phyloP scores from a whole-genome alignment of 2,113 vertebrate species.

The Pitta sordida region DNA sequence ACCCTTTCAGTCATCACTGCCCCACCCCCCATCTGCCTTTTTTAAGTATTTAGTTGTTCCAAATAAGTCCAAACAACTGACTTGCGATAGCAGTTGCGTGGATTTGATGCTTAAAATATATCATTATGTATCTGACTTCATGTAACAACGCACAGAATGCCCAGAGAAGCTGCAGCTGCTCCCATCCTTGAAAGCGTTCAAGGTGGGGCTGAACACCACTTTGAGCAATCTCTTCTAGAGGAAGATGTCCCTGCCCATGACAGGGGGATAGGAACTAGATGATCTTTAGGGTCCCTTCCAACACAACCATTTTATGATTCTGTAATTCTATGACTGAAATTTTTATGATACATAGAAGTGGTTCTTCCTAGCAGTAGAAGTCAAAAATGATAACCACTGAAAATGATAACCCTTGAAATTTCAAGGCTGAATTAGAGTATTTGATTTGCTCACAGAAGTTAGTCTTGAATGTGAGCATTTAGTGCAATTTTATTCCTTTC shows the following conservation, averaged over 20 bases:
- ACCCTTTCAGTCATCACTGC: too few relatives aligned
- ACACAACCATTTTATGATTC: too few relatives aligned
- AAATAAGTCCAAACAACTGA: neutral
- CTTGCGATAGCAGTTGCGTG: neutral
- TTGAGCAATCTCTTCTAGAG: neutral
- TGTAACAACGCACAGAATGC: neutral
- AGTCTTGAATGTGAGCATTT: neutral
- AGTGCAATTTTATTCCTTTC: neutral
- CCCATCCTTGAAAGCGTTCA: neutral
- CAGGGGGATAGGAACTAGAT: too few relatives aligned
- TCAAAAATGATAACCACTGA: neutral
- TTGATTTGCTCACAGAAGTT: neutral
- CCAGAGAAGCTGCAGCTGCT: too few relatives aligned
- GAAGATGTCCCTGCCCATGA: neutral
- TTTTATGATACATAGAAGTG: neutral
- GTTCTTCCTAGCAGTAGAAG: neutral
- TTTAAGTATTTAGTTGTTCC: neutral
- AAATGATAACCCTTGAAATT: neutral
- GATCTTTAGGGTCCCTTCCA: too few relatives aligned
- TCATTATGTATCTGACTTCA: neutral
- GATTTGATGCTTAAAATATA: neutral
- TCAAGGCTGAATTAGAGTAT: neutral
- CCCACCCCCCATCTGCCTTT: too few relatives aligned
- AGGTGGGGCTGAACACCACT: neutral
- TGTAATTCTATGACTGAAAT: too few relatives aligned